These are phyloP conservation scores for Molossus molossus DNA, from an alignment of 2,797 vertebrate species.

Conservation along the genomic window DNA sequence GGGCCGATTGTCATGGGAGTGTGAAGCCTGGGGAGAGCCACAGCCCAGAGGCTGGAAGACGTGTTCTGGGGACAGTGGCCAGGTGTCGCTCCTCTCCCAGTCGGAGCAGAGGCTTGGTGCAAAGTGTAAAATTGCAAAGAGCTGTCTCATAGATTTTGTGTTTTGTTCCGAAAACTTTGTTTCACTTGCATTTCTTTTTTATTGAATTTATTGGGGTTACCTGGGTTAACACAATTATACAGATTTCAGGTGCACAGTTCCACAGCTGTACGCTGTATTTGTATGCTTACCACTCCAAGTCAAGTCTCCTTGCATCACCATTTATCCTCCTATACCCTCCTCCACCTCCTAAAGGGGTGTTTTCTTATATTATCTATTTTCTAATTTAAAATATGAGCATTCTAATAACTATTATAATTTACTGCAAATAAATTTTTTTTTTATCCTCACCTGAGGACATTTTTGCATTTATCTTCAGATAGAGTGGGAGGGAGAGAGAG, in stretches of 20 bases:
- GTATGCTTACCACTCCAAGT: background rate
- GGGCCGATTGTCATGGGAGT: background rate
- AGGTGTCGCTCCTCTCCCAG: background rate
- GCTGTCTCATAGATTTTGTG: background rate
- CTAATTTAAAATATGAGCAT: background rate
- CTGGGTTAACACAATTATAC: background rate
- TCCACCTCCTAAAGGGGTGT: background rate
- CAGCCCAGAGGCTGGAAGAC: background rate
- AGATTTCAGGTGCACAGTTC: background rate
- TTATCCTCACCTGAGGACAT: too few relatives aligned
- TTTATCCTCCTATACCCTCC: background rate
- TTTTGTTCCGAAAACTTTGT: background rate
- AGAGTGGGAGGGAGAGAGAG: too few relatives aligned
- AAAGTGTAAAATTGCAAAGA: background rate
- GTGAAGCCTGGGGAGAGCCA: background rate
- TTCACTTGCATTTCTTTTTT: too few relatives aligned
- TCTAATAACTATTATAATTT: background rate
- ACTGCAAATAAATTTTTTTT: background rate
- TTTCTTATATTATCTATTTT: background rate
- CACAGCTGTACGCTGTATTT: background rate
- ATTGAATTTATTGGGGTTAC: background rate
- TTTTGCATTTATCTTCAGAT: too few relatives aligned
- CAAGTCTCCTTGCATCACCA: background rate
- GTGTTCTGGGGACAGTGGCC: background rate
- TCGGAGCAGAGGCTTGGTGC: background rate